These are phyloP conservation scores for Saimiri boliviensis DNA, from an alignment of 2,113 vertebrate genomes.

Conservation along the genomic window DNA sequence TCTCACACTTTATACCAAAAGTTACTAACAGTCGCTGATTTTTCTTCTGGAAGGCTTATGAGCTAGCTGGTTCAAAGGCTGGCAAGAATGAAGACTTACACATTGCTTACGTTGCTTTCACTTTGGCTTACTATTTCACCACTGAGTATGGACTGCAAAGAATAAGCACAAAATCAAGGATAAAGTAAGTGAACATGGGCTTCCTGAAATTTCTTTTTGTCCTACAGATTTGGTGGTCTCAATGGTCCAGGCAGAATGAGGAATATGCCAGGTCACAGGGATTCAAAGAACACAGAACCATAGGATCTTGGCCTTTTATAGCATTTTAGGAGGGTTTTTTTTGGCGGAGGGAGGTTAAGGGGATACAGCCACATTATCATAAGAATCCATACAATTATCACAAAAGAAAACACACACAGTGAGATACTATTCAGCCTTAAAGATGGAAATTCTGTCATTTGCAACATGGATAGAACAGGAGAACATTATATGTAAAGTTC, in stretches of 20 bases:
- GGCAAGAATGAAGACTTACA: conserved; percentile 9
- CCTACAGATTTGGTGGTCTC: not conserved
- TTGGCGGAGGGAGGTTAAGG: not conserved
- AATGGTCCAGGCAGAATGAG: not conserved
- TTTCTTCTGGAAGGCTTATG: not conserved
- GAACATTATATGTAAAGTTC: not conserved
- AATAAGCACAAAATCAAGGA: conserved; percentile 7
- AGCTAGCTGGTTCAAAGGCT: not conserved
- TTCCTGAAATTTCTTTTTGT: not conserved
- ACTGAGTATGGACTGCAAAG: not conserved
- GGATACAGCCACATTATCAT: not conserved
- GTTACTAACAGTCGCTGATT: not conserved
- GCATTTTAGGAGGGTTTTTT: not conserved
- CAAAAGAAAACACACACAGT: not conserved
- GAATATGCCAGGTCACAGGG: not conserved
- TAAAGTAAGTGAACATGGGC: not conserved
- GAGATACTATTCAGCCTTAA: not conserved
- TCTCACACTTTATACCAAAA: not conserved
- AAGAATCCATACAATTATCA: not conserved
- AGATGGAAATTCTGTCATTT: not conserved
- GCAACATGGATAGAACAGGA: not conserved
- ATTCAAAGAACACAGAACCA: not conserved
- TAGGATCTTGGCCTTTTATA: not conserved
- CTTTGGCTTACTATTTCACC: not conserved
- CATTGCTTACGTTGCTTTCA: not conserved